Conservation (phyloP, 1,140 invertebrate species). For the Drosophila willistoni region DNA sequence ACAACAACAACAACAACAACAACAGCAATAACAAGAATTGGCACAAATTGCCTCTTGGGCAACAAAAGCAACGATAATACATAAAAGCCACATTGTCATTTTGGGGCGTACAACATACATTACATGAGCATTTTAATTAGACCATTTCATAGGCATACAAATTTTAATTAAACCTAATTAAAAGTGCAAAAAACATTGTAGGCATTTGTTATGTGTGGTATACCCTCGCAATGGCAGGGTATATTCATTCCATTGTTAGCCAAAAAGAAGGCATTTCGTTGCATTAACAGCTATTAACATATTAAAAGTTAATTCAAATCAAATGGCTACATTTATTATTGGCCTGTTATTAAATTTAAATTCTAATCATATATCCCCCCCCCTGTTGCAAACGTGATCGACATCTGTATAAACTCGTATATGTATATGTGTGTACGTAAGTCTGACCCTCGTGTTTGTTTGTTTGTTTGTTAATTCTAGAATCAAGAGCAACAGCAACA, state of each 20-base stretch:
- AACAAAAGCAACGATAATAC: slow-evolving; percentile 29
- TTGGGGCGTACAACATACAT: slow-evolving; percentile 43
- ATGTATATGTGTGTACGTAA: neutral
- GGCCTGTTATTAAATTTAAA: neutral
- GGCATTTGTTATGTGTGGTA: slow-evolving; percentile 19
- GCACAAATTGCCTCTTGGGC: slow-evolving; percentile 68
- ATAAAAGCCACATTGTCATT: slow-evolving; percentile 54
- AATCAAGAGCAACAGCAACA: neutral
- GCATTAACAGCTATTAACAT: too few species aligned
- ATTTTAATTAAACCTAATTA: slow-evolving; percentile 59
- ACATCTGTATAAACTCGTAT: neutral
- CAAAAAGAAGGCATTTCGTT: neutral
- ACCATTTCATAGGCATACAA: slow-evolving; percentile 59
- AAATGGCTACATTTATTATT: neutral
- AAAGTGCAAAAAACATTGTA: slow-evolving; percentile 43
- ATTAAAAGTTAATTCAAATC: neutral
- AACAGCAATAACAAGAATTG: slow-evolving; percentile 44
- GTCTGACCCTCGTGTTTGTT: neutral
- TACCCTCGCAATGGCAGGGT: neutral
- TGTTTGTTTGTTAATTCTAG: neutral
- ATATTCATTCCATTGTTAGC: neutral
- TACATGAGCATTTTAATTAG: slow-evolving; percentile 68
- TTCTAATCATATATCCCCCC: neutral
- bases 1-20: slow-evolving; percentile 42
- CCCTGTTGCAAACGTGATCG: neutral